Evolutionary conservation across 2,888 invertebrate species (phyloP).

Genomic region (Tachina fera): DNA sequence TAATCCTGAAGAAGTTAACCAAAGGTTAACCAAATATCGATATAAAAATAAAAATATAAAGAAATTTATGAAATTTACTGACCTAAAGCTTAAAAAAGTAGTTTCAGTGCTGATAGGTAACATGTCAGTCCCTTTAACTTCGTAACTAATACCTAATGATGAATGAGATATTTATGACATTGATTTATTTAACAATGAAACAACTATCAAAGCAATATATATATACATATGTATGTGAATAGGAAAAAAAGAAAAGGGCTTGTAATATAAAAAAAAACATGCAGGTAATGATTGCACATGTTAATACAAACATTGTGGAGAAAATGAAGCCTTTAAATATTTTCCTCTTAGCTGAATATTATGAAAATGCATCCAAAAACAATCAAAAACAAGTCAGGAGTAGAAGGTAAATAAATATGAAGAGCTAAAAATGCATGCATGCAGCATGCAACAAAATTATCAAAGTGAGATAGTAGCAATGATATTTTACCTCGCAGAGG

Average conservation of each 20-base stretch:
- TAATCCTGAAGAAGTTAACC: too few species aligned
- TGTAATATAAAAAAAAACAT: constrained; percentile 28
- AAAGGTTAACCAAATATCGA: too few species aligned
- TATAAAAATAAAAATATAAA: too few species aligned
- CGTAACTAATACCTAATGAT: constrained; percentile 39
- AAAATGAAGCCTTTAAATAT: constrained; percentile 42
- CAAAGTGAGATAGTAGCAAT: constrained; percentile 46
- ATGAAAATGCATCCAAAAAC: constrained; percentile 7
- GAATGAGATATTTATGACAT: constrained; percentile 67
- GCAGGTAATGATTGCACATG: constrained; percentile 73
- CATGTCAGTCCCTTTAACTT: constrained; percentile 31
- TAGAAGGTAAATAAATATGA: too few species aligned
- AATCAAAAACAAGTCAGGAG: background rate
- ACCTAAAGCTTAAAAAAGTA: too few species aligned
- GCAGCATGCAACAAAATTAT: constrained; percentile 35
- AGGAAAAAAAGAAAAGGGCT: background rate
- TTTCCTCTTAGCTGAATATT: background rate
- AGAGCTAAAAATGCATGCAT: constrained; percentile 29
- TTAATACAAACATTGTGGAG: constrained; percentile 70
- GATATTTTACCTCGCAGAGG: constrained; percentile 9
- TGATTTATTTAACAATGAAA: constrained; percentile 73
- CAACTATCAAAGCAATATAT: constrained; percentile 11
- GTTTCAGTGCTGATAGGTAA: too few species aligned
- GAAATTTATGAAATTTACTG: too few species aligned
- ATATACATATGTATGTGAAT: constrained; percentile 22